These are phyloP conservation scores for Pogona vitticeps DNA, from an alignment of 2,113 vertebrate genomes.

Conservation along the genomic window DNA sequence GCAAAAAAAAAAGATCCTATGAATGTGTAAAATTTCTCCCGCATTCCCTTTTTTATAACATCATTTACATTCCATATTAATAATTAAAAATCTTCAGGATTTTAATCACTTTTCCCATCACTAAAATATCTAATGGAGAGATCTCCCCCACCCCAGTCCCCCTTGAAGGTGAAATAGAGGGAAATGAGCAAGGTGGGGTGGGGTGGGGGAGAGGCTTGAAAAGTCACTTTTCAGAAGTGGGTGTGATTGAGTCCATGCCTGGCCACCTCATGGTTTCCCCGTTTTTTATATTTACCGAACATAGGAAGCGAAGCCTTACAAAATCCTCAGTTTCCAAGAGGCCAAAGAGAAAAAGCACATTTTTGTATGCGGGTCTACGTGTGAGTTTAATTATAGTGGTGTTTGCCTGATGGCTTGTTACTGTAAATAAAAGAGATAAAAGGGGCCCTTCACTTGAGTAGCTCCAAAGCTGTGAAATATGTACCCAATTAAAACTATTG, in stretches of 20 bases:
- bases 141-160: constrained; percentile 17
- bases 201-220: constrained; percentile 28
- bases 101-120: constrained; percentile 83
- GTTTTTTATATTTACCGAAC: constrained; percentile 45
- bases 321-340: constrained; percentile 58
- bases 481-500: constrained; percentile 98
- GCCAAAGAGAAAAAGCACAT: constrained; percentile 54
- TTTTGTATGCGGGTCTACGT: constrained; percentile 56
- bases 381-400: constrained; percentile 80
- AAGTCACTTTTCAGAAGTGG: constrained; percentile 20
- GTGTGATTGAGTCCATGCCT: accelerated
- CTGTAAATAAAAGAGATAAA: constrained; percentile 92
- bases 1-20: constrained; percentile 76
- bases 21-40: constrained; percentile 80
- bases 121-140: constrained; percentile 59
- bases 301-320: constrained; percentile 40
- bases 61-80: constrained; percentile 82
- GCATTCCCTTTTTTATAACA: constrained; percentile 78
- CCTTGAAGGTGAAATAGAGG: constrained; percentile 74
- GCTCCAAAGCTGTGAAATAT: constrained; percentile 95
- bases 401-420: constrained; percentile 84
- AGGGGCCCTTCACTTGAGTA: constrained; percentile 89
- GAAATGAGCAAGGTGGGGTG: constrained; percentile 37
- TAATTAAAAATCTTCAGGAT: constrained; percentile 78
- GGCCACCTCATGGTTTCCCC: constrained; percentile 29